These are phyloP conservation scores for Blastomussa wellsi DNA, from an alignment of 92 coral and sea anemone species.

Conservation along the genomic window DNA sequence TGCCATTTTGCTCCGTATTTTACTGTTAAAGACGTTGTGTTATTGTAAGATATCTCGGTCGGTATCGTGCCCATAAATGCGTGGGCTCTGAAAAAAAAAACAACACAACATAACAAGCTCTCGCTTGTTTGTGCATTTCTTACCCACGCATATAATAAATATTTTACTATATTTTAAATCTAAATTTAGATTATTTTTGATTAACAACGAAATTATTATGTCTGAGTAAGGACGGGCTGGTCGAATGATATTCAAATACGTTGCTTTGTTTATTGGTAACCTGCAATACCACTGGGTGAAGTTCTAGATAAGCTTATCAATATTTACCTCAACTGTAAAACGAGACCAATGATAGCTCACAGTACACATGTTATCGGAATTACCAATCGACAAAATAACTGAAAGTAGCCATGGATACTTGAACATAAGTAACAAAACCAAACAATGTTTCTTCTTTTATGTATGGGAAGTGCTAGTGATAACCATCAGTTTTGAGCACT, in stretches of 20 bases:
- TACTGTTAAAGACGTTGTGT: background rate
- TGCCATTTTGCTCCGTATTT: background rate
- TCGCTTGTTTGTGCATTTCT: background rate
- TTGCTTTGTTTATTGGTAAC: background rate
- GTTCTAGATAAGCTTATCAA: background rate
- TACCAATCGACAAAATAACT: background rate
- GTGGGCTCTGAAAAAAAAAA: background rate
- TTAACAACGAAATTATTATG: background rate
- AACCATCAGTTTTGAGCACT: background rate
- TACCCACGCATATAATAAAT: background rate
- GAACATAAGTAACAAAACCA: background rate
- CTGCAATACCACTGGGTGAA: background rate
- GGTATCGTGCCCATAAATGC: background rate
- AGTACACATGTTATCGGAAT: background rate
- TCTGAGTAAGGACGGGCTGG: background rate
- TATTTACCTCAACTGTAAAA: background rate
- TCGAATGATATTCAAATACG: background rate
- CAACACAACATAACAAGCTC: background rate
- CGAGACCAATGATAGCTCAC: background rate
- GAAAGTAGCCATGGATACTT: background rate
- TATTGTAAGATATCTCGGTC: background rate
- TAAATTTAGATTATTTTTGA: slow-evolving; percentile 23
- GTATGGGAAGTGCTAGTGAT: background rate
- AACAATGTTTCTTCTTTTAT: background rate
- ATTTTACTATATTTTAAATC: background rate